Evolutionary conservation across 2,888 invertebrate genomes (phyloP).

Genomic region (Aplocera efformata): DNA sequence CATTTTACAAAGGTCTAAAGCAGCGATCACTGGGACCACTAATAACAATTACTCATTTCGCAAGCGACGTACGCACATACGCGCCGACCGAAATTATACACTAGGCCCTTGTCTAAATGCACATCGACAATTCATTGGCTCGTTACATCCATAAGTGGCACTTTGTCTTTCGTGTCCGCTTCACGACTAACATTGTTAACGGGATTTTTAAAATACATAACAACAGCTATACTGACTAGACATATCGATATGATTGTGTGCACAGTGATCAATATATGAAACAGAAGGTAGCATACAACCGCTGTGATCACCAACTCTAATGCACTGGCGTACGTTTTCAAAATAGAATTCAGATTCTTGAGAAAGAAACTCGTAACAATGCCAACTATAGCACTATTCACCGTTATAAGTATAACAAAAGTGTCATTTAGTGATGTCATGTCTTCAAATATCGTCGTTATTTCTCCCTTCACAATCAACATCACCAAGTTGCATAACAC

Average conservation of each 20-base stretch:
- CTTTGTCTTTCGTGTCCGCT: constrained; percentile 42
- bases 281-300: constrained; percentile 90
- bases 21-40: too few relatives aligned
- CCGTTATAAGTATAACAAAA: constrained; percentile 88
- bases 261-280: constrained; percentile 90
- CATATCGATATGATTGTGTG: constrained; percentile 90
- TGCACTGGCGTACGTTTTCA: constrained; percentile 97
- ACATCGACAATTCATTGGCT: constrained; percentile 11
- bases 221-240: constrained; percentile 90
- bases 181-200: constrained; percentile 79
- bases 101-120: too few relatives aligned
- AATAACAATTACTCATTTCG: too few relatives aligned
- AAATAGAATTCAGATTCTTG: constrained; percentile 94
- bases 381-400: constrained; percentile 95
- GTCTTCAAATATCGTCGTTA: constrained; percentile 80
- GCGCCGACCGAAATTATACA: too few relatives aligned
- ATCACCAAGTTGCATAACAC: constrained; percentile 93
- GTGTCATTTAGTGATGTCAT: constrained; percentile 81
- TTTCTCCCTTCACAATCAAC: constrained; percentile 83
- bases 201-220: constrained; percentile 94
- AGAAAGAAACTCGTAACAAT: constrained; percentile 97
- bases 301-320: constrained; percentile 95
- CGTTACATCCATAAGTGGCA: constrained; percentile 51
- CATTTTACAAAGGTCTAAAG: too few relatives aligned
- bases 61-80: too few relatives aligned